Base-by-base conservation (phyloP, 2,113 vertebrate genomes). In the Lophius piscatorius region DNA sequence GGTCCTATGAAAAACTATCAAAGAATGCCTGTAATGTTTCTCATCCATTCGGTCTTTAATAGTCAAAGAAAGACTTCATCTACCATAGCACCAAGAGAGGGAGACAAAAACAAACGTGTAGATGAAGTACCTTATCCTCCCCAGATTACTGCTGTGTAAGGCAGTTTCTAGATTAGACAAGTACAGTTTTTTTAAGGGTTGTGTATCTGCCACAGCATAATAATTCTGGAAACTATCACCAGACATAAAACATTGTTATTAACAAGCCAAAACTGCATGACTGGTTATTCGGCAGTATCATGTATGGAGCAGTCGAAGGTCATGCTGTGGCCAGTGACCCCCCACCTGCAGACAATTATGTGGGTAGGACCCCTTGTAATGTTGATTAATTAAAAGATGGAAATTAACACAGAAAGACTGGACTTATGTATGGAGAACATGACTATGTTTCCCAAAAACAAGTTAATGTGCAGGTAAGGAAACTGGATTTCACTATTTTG, bases 31-130 rank as follows among this genome's bases (percentile, higher is more conserved):
- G 54, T 9, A 0, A 7, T 51, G 24, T 47, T 40, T 59, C n/a
- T 34, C 22, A 39, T 47, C 21, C 58, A 49, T 33, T 49, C 14
- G 54, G 22, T 7, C 6, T 10, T 4, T 29, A 24, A 10, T 5
- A 11, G 26, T 36, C 10, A 4, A 34, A 26, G 21, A 35, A 58
- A 38, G 35, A 42, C n/a, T 36, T 63, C 24, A 50, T 46, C 11
- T 17, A 41, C 16, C 24, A 28, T 26, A 26, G 38, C 24, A 51
- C 67, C 63, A 56, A 73, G 46, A 80, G 55, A 70, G 51, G 64
- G 64, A 77, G 76, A 74, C 65, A 76, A 67, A 80, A 16, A 59
- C 61, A 60, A 66, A 33, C 10, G 7, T 33, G 14, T 35, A 24
- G 26, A 23, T 17, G 6, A 52, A 24, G 54, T 18, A 31, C 29